phyloP scores from a whole-genome alignment of 2,797 vertebrate species.

The Peromyscus melanophrys region DNA sequence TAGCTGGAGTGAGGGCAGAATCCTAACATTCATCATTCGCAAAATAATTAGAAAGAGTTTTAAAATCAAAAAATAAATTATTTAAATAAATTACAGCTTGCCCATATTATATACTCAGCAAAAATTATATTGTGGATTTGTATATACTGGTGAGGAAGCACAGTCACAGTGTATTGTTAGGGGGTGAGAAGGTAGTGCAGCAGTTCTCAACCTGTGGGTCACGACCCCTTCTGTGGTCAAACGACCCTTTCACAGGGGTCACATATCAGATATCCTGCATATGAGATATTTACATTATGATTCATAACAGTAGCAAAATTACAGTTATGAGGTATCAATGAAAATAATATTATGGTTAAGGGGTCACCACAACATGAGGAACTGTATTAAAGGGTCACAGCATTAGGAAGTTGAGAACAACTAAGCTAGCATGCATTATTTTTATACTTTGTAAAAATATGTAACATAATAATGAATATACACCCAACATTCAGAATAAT shows the following conservation, averaged over 20 bases:
- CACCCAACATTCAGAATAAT: background rate
- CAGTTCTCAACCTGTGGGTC: background rate
- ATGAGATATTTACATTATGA: background rate
- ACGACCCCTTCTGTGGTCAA: background rate
- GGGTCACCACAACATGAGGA: background rate
- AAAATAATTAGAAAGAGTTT: background rate
- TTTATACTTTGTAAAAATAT: background rate
- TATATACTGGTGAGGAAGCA: too few species aligned
- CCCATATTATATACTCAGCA: background rate
- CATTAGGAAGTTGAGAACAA: background rate
- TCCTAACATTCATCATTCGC: too few species aligned
- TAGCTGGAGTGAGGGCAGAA: too few species aligned
- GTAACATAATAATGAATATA: background rate
- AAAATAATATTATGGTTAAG: background rate
- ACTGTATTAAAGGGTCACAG: background rate
- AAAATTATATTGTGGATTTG: background rate
- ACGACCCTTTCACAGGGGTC: background rate
- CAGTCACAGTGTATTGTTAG: background rate
- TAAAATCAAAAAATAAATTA: background rate
- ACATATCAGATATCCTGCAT: background rate
- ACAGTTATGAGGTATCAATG: background rate
- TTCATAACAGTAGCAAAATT: background rate
- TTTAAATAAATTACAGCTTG: background rate
- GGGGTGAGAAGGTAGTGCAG: background rate
- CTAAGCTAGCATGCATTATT: background rate